Conservation (phyloP, 2,797 vertebrate species). For the Paratrypauchen microcephalus region DNA sequence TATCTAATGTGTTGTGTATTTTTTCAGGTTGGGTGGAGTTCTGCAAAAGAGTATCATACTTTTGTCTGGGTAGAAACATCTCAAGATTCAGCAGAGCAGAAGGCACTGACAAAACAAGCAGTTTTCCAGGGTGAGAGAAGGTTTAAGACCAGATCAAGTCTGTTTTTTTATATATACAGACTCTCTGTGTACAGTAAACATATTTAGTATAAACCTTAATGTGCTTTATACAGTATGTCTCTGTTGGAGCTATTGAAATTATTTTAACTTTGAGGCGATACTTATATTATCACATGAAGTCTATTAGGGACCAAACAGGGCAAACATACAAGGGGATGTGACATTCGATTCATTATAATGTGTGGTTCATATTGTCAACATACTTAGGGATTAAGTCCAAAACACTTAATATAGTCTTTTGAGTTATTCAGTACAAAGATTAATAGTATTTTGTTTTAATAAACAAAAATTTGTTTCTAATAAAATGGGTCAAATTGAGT, state of each 20-base stretch:
- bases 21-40: slow-evolving; percentile 90
- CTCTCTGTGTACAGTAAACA: neutral
- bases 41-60: slow-evolving; percentile 83
- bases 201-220: neutral
- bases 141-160: slow-evolving; percentile 9
- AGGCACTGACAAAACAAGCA: slow-evolving; percentile 62
- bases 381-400: too few species aligned
- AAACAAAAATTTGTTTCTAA: too few species aligned
- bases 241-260: neutral
- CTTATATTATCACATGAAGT: neutral
- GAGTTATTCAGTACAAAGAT: too few species aligned
- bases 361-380: neutral
- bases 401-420: too few species aligned
- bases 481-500: neutral
- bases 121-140: slow-evolving; percentile 81
- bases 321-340: neutral
- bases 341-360: neutral
- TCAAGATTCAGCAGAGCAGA: slow-evolving; percentile 16
- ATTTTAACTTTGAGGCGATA: neutral
- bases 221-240: neutral
- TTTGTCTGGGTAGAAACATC: slow-evolving; percentile 84
- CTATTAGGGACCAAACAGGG: too few species aligned
- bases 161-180: neutral
- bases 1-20: neutral
- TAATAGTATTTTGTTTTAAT: too few species aligned